Evolutionary conservation across 2,888 invertebrate species (phyloP), one percentile per base, ranked within the genome.

Genomic region (Tromatobia lineatoria): DNA sequence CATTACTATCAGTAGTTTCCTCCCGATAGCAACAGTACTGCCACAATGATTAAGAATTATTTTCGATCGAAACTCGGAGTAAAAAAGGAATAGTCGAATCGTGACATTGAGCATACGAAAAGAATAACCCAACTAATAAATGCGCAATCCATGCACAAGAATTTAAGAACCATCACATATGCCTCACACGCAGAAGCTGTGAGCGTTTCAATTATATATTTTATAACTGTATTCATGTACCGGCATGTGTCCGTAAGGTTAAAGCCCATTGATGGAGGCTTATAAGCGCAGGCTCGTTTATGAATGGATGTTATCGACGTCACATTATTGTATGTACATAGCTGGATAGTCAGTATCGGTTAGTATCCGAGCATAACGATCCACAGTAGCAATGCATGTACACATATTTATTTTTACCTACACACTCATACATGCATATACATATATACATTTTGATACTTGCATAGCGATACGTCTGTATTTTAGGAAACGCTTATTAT

Each of bases 401-500:
- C n/a, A 20, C 15, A 57, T 29, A 45, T 76, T 20, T 54, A 29
- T 57, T 25, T 54, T 50, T 59, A 45, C 57, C 13, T 18, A 50
- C 50, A n/a, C 18, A 18, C 8, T 3, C 50, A 50, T 38, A 66
- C 38, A 38, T 29, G 29, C 29, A 29, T 29, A 29, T 29, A 29
- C 4, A 29, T 29, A 29, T 29, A 29, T 29, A 29, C 4, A 29
- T 29, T n/a, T n/a, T n/a, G n/a, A n/a, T n/a, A n/a, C n/a, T n/a
- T n/a, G 38, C 20, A 15, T 20, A 15, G 23, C 23, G 59, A 59
- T 59, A 59, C 25, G 57, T 15, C 25, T 71, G 54, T 57, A 71
- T 18, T 54, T 23, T 34, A 29, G 59, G 54, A 71, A 34, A 80
- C 18, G 76, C 59, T 80, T 77, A 77, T 76, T 83, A 80, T 83